Base-by-base conservation (phyloP, 2,113 vertebrate species). In the Pseudolaguvia tuberculata region DNA sequence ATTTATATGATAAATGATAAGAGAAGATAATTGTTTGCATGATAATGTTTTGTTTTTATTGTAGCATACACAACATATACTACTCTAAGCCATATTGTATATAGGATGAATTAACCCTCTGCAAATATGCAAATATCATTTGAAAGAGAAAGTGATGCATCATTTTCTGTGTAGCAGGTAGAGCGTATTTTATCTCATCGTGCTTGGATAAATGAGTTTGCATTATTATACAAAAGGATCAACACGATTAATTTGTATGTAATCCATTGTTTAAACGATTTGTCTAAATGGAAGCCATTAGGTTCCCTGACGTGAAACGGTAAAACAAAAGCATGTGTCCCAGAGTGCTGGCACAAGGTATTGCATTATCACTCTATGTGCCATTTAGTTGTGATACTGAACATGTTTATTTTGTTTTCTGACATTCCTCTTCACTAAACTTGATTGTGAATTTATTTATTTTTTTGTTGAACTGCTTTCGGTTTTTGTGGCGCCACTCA, bases 211-310 rank as follows among this genome's bases (percentile, higher is more conserved):
- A 51, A 65, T 31, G 27, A 17, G 9, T 72, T 52, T 70, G 18
- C 66, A 59, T 74, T 74, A 78, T 67, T 68, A 69, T 75, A 83
- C 81, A 81, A 84, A 81, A 70, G 70, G 39, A 57, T 65, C n/a
- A n/a, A n/a, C n/a, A n/a, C n/a, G n/a, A 74, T 73, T 83, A 75
- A 78, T 83, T 77, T 68, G 31, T 35, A 35, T 51, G 52, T 35
- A 61, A 42, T 59, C 29, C 63, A 67, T 55, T 63, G 39, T 29
- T 27, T 39, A 70, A 83, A 72, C 15, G 47, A 35, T 59, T 79
- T 84, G 84, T 83, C 84, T 76, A 84, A 83, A 79, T 84, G n/a
- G 25, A 77, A 76, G 75, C 65, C 70, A 51, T 67, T 47, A 68
- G 27, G 42, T 58, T 52, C 78, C 73, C 73, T 71, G 45, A 42